Evolutionary conservation across 2,888 invertebrate species (phyloP), one percentile per base, ranked within the genome.

Genomic region (Camponotus fellah): DNA sequence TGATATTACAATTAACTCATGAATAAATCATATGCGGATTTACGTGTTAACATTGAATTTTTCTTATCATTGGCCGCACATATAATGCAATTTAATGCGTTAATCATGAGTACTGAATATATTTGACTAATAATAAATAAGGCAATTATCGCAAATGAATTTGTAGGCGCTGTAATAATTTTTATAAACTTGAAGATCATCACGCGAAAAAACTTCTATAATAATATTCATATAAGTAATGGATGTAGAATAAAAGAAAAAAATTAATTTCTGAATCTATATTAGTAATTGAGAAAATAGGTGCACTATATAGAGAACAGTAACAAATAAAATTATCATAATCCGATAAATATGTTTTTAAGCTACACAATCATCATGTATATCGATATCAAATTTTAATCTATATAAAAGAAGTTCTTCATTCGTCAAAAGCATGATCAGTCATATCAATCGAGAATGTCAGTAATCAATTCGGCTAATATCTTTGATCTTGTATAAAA

Each of bases 261-360:
- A 17, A 74, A 43, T 6, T 62, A 60, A 43, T 17, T 43, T 43
- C 32, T 62, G 12, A 60, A n/a, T 64, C 2, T 32, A 6, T 3
- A 43, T 60, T 74, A 62, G 4, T 62, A 8, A 62, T 37, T 72
- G 3, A 5, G 46, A 14, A 32, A 32, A 60, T 60, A n/a, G 3
- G 2, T 26, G 2, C 21, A 26, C 0, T 5, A 17, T 8, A 26
- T 58, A 14, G 40, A 58, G 1, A 37, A 2, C 9, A 21, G 9
- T 60, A 60, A 21, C 10, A 43, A 46, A 64, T 64, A 75, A 75
- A 12, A 75, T n/a, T 21, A 21, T 75, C 10, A 64, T n/a, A 9
- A 46, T 5, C 65, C 17, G 8, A 32, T 74, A 65, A 76, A 65
- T 34, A 49, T 6, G 3, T 46, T 49, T 76, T 76, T 37, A 9